Evolutionary conservation across 2,113 vertebrate species (phyloP).

Genomic region (Theristicus caerulescens): DNA sequence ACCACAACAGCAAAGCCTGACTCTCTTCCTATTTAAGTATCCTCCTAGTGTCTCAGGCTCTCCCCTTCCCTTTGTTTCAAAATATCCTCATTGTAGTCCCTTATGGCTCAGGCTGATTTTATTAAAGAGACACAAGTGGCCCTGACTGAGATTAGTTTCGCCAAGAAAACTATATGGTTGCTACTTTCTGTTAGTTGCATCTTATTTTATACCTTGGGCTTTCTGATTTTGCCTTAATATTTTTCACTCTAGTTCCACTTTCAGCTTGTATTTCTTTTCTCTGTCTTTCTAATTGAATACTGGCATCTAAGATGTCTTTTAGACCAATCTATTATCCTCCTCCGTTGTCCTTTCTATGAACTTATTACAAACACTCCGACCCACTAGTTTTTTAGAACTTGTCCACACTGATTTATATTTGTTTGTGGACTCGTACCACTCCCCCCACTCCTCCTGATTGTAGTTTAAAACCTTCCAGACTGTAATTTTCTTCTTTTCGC

Average conservation of each 20-base stretch:
- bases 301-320: neutral
- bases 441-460: neutral
- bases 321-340: neutral
- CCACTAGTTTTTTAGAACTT: neutral
- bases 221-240: neutral
- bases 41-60: neutral
- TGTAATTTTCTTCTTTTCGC: neutral
- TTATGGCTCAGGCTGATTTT: neutral
- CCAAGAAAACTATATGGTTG: neutral
- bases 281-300: neutral
- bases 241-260: neutral
- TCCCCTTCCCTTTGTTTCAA: neutral
- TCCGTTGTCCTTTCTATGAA: neutral
- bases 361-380: neutral
- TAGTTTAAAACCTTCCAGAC: neutral
- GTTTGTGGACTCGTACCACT: neutral
- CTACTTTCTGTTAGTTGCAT: neutral
- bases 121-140: neutral
- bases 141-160: neutral
- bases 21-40: neutral
- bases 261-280: neutral
- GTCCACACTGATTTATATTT: neutral
- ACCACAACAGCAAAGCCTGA: neutral
- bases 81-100: neutral
- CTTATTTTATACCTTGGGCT: neutral